phyloP scores from a whole-genome alignment of 2,113 vertebrate species.

The Mesocricetus auratus region DNA sequence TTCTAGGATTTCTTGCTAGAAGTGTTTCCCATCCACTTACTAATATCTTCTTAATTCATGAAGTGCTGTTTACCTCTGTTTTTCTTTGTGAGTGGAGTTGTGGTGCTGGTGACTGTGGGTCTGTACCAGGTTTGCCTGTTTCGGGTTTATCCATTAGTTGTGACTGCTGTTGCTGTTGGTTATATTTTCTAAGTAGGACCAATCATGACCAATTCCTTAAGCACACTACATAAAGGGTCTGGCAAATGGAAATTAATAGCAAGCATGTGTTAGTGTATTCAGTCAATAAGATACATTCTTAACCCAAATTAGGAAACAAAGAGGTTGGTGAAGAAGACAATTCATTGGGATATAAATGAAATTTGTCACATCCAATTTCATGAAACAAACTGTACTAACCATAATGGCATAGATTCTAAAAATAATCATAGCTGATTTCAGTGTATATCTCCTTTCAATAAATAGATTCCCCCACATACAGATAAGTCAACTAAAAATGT shows the following conservation, averaged over 20 bases:
- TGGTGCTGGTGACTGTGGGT: background rate
- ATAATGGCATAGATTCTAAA: background rate
- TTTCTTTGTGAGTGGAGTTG: background rate
- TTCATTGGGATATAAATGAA: background rate
- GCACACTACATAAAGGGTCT: background rate
- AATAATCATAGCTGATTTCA: background rate
- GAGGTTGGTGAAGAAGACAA: background rate
- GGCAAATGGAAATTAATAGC: background rate
- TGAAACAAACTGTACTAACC: background rate
- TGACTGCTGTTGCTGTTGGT: background rate
- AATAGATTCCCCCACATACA: background rate
- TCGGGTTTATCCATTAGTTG: background rate
- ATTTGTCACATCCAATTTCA: background rate
- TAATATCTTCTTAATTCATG: background rate
- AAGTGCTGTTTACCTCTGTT: background rate
- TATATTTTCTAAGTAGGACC: background rate
- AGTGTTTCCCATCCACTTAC: background rate
- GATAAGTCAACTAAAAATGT: background rate
- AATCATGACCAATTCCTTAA: background rate
- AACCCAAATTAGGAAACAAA: background rate
- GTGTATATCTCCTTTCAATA: background rate
- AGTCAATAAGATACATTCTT: background rate
- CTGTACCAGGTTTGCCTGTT: background rate
- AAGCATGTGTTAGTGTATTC: background rate
- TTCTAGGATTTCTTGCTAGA: too few species aligned